A percentile compares a stretch with the other conserved stretches of the same genome.
These are phyloP conservation scores for Shinisaurus crocodilurus DNA, from an alignment of 2,113 vertebrate genomes.

Conservation along the genomic window DNA sequence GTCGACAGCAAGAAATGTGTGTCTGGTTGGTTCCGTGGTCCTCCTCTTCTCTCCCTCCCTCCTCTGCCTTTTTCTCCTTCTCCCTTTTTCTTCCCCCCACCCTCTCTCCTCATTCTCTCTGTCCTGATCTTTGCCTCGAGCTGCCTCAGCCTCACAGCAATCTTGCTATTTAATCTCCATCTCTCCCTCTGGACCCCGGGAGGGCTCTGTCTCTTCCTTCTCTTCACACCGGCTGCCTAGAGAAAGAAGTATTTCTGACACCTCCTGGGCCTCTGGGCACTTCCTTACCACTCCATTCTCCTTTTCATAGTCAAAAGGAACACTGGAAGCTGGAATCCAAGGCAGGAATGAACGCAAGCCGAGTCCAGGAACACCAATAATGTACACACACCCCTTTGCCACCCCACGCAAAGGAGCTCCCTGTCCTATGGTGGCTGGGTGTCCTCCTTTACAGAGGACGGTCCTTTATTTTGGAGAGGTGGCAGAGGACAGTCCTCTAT, in stretches of 20 bases:
- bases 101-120: constrained; percentile 23
- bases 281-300: constrained; percentile 35
- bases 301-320: neutral
- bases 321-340: neutral
- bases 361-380: neutral
- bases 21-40: constrained; percentile 45
- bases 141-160: constrained; percentile 44
- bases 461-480: too few species aligned
- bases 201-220: constrained; percentile 59
- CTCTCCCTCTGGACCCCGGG: constrained; percentile 53
- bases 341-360: neutral
- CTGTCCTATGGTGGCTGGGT: too few species aligned
- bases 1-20: constrained; percentile 53
- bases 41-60: constrained; percentile 51
- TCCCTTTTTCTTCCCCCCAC: constrained; percentile 60
- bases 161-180: constrained; percentile 65
- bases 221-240: constrained; percentile 63
- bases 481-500: too few species aligned
- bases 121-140: constrained; percentile 36
- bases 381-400: too few species aligned
- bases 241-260: constrained; percentile 53
- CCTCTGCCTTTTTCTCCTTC: constrained; percentile 49
- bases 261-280: neutral
- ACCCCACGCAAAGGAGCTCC: too few species aligned
- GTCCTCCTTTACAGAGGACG: too few species aligned